A percentile compares a stretch with the other conserved stretches of the same genome.
phyloP scores from a whole-genome alignment of 2,113 vertebrate species.

The Apistogramma diplotaenia region DNA sequence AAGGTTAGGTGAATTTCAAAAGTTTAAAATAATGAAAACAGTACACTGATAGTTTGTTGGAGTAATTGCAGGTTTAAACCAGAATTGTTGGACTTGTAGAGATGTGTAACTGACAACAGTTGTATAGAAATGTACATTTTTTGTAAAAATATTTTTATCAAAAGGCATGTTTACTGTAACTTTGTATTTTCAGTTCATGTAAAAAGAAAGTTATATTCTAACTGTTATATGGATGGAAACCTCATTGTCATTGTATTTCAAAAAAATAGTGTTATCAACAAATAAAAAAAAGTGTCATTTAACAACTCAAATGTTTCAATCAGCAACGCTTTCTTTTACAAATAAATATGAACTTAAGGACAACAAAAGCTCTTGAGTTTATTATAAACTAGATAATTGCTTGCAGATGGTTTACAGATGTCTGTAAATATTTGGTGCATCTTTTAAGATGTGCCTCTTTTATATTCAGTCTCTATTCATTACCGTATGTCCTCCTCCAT shows the following conservation, averaged over 20 bases:
- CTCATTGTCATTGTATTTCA: conserved; percentile 63
- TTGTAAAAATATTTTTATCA: conserved; percentile 83
- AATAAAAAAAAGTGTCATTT: conserved; percentile 53
- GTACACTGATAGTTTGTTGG: conserved; percentile 52
- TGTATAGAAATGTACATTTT: conserved; percentile 82
- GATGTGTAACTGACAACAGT: conserved; percentile 57
- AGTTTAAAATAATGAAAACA: neutral
- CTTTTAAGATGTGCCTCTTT: neutral
- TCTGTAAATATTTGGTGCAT: neutral
- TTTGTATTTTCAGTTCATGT: conserved; percentile 75
- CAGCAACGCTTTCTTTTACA: conserved; percentile 56
- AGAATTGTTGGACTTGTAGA: conserved; percentile 25
- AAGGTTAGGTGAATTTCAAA: neutral
- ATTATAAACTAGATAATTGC: neutral
- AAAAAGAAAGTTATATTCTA: conserved; percentile 52
- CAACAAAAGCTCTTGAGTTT: conserved; percentile 1
- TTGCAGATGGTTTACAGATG: neutral
- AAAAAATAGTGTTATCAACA: conserved; percentile 58
- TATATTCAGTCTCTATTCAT: neutral
- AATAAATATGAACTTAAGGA: conserved; percentile 60
- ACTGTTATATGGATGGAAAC: conserved; percentile 68
- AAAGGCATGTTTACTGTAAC: conserved; percentile 79
- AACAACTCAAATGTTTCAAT: conserved; percentile 43
- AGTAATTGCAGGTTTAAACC: conserved; percentile 39
- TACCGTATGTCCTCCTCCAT: neutral